These are phyloP conservation scores for Branchinecta lynchi DNA, from an alignment of 1,140 invertebrate species.

Conservation along the genomic window DNA sequence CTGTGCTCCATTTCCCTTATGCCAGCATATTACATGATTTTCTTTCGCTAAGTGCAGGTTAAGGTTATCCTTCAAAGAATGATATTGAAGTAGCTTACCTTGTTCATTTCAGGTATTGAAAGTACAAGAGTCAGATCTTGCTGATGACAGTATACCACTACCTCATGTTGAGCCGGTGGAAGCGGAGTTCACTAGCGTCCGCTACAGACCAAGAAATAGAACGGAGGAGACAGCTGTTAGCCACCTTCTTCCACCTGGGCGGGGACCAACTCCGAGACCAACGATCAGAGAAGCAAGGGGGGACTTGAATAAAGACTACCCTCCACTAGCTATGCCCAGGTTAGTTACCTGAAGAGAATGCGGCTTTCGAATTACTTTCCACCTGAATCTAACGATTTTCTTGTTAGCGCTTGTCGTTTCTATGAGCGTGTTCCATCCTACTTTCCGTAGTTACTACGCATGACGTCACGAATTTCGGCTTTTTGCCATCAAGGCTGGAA, in stretches of 20 bases:
- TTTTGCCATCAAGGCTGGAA: no score
- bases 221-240: background rate
- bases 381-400: no score
- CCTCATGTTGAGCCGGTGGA: background rate
- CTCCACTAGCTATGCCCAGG: background rate
- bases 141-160: background rate
- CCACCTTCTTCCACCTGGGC: background rate
- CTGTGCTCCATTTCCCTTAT: no score
- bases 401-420: no score
- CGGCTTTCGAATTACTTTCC: no score
- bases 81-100: no score
- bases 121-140: background rate
- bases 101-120: background rate
- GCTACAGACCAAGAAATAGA: background rate
- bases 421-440: no score
- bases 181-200: background rate
- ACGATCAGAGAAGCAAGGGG: background rate
- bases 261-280: background rate
- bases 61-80: no score
- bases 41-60: no score
- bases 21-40: no score
- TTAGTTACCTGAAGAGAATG: background rate
- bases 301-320: slow-evolving; percentile 7
- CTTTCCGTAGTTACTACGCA: no score
- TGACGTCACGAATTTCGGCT: no score